Base-by-base conservation (phyloP, 1,140 invertebrate genomes). In the Teleogryllus occipitalis region DNA sequence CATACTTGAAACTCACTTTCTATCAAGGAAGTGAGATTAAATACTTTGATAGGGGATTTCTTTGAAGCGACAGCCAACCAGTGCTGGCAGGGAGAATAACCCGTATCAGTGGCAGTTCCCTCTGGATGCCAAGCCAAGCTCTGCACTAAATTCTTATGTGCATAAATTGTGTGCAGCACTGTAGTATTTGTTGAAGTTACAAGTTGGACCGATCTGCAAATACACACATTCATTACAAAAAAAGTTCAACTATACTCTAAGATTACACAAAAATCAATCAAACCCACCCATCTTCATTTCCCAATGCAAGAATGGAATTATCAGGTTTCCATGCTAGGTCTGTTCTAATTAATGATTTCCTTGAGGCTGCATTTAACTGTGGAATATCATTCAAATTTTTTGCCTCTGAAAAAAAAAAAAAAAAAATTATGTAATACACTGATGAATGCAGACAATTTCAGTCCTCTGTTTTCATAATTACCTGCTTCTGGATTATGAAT, bases 101-200 rank as follows among this genome's bases (percentile, higher is more conserved):
- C 87, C 14, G 85, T 85, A 77, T 89, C 88, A 21, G 87, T 86
- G 3, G 88, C 86, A 2, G 90, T 92, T 80, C 90, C 89, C 76
- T 89, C 84, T 0, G 93, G 93, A 86, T 95, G 93, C 93, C 93
- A 95, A 4, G 85, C 86, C 2, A 93, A 84, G 77, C 87, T 88
- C 82, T 91, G 89, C 18, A 94, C 88, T 76, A 89, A 83, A 86
- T 93, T 93, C 78, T 88, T 89, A 81, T 86, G 85, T 7, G 86
- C 81, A 47, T 86, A 85, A 15, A 89, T 83, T 15, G 82, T 83
- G 81, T 81, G 83, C 21, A 87, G 7, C 8, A 86, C 81, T 39
- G 83, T 82, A 18, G 88, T 82, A 49, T 83, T 79, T 7, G 82
- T 81, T n/a, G 76, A 27, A 65, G 80, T 73, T 22, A 80, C 21